Conservation (phyloP, 2,113 vertebrate genomes). For the Coptodon bakossiorum region DNA sequence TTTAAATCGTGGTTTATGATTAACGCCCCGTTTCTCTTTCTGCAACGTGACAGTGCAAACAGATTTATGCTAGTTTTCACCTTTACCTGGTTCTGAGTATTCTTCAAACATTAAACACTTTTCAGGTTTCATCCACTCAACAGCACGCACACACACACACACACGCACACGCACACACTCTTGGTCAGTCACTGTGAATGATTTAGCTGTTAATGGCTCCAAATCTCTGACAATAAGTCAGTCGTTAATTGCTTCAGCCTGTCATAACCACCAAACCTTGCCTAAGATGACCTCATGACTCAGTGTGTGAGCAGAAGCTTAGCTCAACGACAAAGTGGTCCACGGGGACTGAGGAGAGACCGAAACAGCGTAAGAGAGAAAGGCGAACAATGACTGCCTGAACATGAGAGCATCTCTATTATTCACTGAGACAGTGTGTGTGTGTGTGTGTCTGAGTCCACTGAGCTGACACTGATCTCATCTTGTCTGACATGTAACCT, state of each 20-base stretch:
- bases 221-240: constrained; percentile 33
- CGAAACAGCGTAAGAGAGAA: neutral
- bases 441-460: constrained; percentile 17
- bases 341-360: neutral
- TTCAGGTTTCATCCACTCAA: neutral
- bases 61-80: neutral
- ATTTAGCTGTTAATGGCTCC: constrained; percentile 41
- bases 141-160: neutral
- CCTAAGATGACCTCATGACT: constrained; percentile 47
- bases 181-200: constrained; percentile 4
- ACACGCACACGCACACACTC: neutral
- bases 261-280: constrained; percentile 29
- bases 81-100: neutral
- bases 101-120: neutral
- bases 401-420: constrained; percentile 12
- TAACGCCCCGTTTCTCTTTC: neutral
- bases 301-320: neutral
- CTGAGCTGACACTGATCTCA: constrained; percentile 45
- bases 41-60: neutral
- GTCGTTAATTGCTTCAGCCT: constrained; percentile 36
- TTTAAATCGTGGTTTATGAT: neutral
- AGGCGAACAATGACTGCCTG: constrained; percentile 31
- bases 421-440: constrained; percentile 12
- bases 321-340: neutral
- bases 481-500: constrained; percentile 34